Evolutionary conservation across 2,113 vertebrate species (phyloP).

Genomic region (Emberiza fucata): DNA sequence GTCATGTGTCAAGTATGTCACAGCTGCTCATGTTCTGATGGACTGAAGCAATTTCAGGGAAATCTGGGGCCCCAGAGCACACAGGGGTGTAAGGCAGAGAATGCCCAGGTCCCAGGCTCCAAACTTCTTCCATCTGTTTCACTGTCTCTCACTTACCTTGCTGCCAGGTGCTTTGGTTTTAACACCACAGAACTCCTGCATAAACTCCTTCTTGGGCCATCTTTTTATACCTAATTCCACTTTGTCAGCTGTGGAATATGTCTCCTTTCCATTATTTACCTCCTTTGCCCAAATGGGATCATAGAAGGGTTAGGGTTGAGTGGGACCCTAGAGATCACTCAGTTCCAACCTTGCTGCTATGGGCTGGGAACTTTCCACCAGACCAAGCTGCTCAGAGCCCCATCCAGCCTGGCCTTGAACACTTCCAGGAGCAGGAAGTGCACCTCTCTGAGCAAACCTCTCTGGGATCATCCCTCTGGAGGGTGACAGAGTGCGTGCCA

Average conservation of each 20-base stretch:
- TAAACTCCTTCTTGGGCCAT: not conserved
- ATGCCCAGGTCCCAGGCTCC: not conserved
- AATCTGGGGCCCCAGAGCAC: not conserved
- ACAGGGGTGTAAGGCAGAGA: not conserved
- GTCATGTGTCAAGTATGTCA: accelerated
- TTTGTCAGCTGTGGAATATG: not conserved
- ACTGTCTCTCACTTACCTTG: not conserved
- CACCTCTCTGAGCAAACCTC: not conserved
- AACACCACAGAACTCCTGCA: not conserved
- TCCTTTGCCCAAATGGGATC: not conserved
- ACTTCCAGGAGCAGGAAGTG: not conserved
- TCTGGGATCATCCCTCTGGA: not conserved
- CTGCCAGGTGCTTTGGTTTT: not conserved
- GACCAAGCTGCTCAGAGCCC: not conserved
- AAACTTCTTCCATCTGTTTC: not conserved
- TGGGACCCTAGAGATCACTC: not conserved
- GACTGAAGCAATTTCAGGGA: not conserved
- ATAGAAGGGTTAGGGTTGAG: not conserved
- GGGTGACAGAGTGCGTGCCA: not conserved
- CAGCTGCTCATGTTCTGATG: not conserved
- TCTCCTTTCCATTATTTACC: not conserved
- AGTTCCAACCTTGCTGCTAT: not conserved
- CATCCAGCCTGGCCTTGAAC: not conserved
- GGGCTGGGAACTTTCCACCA: not conserved
- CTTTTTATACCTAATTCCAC: not conserved